phyloP scores from a whole-genome alignment of 2,888 invertebrate genomes.

The Laothoe populi region DNA sequence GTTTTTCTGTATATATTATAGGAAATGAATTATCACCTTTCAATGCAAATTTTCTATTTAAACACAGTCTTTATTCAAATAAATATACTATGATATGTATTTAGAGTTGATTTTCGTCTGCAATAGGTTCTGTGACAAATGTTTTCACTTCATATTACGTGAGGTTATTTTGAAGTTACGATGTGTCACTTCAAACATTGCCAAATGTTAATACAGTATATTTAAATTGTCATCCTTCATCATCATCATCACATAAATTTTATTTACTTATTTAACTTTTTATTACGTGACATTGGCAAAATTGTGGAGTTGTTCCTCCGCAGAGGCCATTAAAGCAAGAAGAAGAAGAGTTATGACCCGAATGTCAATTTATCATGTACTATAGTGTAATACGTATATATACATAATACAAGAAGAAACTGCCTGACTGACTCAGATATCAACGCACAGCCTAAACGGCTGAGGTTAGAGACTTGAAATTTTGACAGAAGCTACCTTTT shows the following conservation, averaged over 20 bases:
- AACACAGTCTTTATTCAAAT: not conserved
- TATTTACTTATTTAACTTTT: not conserved
- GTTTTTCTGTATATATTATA: not conserved
- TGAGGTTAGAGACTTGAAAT: no score
- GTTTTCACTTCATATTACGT: slow-evolving; percentile 18
- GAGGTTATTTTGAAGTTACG: slow-evolving; percentile 1
- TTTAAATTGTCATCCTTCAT: no score
- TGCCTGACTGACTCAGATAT: no score
- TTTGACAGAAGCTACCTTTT: no score
- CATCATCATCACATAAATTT: slow-evolving; percentile 5
- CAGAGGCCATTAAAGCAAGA: no score
- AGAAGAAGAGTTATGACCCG: no score
- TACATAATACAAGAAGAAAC: no score
- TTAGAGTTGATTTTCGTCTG: not conserved
- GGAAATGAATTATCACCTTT: slow-evolving; percentile 14
- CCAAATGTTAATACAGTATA: slow-evolving; percentile 2
- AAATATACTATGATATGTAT: not conserved
- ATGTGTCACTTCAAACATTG: slow-evolving; percentile 21
- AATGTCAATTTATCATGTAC: no score
- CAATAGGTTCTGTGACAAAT: not conserved
- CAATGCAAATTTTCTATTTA: slow-evolving; percentile 6
- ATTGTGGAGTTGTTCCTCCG: no score
- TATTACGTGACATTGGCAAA: no score
- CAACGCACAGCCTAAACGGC: no score
- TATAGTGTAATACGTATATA: no score